Evolutionary conservation across 1,140 invertebrate genomes (phyloP).

Genomic region (Pararge aegeria): DNA sequence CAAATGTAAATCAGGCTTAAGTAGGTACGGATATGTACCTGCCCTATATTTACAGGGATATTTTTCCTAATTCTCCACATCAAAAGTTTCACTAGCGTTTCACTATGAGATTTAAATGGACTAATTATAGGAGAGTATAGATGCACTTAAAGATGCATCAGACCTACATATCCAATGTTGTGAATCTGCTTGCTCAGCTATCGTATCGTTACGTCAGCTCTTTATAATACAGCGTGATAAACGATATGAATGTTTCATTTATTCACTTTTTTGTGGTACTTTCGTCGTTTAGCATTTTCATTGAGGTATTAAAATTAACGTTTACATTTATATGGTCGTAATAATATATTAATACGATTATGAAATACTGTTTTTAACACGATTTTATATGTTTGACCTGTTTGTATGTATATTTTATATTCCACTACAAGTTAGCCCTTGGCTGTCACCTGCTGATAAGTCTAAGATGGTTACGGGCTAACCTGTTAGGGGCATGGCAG

Average conservation of each 20-base stretch:
- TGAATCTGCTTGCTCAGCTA: conserved; percentile 46
- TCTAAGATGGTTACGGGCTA: too few species aligned
- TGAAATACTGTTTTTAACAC: too few species aligned
- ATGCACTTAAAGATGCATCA: conserved; percentile 40
- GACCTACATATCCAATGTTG: conserved; percentile 65
- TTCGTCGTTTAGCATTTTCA: background rate
- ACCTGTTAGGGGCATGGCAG: too few species aligned
- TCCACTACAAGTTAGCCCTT: too few species aligned
- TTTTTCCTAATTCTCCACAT: background rate
- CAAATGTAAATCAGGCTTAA: too few species aligned
- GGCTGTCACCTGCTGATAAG: too few species aligned
- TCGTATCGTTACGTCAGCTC: conserved; percentile 58
- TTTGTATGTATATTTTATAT: too few species aligned
- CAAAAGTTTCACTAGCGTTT: background rate
- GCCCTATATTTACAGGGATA: too few species aligned
- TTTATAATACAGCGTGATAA: conserved; percentile 33
- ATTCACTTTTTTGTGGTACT: background rate
- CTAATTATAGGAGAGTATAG: conserved; percentile 11
- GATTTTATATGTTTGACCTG: too few species aligned
- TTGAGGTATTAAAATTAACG: background rate
- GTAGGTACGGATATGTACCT: too few species aligned
- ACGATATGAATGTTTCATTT: conserved; percentile 4
- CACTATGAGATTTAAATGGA: conserved; percentile 2
- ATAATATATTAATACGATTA: too few species aligned
- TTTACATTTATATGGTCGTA: too few species aligned